Percentiles rank a stretch among this genome's conserved stretches.
Evolutionary conservation across 2,113 vertebrate genomes (phyloP).

Genomic region (Tenebrosternarchus preto): DNA sequence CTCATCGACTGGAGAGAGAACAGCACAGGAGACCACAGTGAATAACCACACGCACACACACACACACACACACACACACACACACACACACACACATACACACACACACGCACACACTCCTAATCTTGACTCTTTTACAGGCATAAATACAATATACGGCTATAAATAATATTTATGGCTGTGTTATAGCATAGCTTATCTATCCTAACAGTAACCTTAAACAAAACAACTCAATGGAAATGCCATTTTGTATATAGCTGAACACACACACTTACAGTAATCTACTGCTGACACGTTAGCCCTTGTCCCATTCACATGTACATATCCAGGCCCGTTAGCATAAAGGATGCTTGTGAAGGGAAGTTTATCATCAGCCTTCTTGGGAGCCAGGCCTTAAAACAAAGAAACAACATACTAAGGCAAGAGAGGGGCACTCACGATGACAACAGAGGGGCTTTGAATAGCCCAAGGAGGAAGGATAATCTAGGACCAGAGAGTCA

Average conservation of each 20-base stretch:
- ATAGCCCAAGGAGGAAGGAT: not conserved
- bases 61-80: slow-evolving; percentile 37
- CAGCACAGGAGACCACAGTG: not conserved
- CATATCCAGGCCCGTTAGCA: slow-evolving; percentile 77
- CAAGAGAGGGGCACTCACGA: no score
- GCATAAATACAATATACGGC: not conserved
- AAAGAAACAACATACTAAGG: slow-evolving; percentile 32
- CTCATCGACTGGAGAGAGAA: slow-evolving; percentile 68
- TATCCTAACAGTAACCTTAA: not conserved
- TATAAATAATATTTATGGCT: no score
- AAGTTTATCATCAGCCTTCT: slow-evolving; percentile 73
- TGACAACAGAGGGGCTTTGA: no score
- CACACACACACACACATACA: slow-evolving; percentile 29
- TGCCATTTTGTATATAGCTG: no score
- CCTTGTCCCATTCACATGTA: slow-evolving; percentile 77
- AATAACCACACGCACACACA: slow-evolving; percentile 25
- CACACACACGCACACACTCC: slow-evolving; percentile 29
- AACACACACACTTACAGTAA: slow-evolving; percentile 70
- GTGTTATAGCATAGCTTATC: no score
- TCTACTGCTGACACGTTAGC: slow-evolving; percentile 75
- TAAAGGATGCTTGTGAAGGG: slow-evolving; percentile 81
- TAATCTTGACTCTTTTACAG: not conserved
- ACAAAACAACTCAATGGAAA: no score
- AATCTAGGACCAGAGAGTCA: not conserved
- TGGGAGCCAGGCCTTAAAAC: slow-evolving; percentile 73